These are phyloP conservation scores for Leptopilina myrica DNA, from an alignment of 2,888 invertebrate genomes.

Conservation along the genomic window DNA sequence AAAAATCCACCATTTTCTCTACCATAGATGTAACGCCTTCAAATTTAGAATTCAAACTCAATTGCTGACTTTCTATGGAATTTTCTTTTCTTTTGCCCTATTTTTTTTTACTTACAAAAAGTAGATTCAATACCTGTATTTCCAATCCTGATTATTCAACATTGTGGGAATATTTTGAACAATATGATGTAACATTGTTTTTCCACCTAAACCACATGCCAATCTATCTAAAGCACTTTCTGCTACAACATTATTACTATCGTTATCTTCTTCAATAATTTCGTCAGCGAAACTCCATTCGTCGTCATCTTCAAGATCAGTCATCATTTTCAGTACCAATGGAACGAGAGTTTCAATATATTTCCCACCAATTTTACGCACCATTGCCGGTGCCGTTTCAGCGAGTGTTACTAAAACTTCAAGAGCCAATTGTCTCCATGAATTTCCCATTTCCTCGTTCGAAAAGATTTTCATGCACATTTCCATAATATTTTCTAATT, in stretches of 20 bases:
- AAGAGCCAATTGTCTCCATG: conserved; percentile 92
- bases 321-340: conserved; percentile 94
- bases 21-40: conserved; percentile 71
- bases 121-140: conserved; percentile 79
- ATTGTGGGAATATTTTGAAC: conserved; percentile 91
- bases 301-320: conserved; percentile 94
- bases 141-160: conserved; percentile 90
- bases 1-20: conserved; percentile 60
- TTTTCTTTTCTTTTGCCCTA: neutral
- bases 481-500: conserved; percentile 90
- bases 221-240: conserved; percentile 97
- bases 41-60: conserved; percentile 54
- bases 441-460: conserved; percentile 82
- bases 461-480: conserved; percentile 88
- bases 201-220: conserved; percentile 97
- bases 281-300: conserved; percentile 93
- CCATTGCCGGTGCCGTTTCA: conserved; percentile 97
- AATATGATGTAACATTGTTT: conserved; percentile 93
- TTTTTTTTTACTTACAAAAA: neutral
- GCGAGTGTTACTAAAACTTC: conserved; percentile 92
- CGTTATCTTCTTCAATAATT: conserved; percentile 93
- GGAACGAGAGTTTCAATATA: conserved; percentile 90
- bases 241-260: conserved; percentile 96
- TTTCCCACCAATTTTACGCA: conserved; percentile 92
- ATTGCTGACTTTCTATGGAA: conserved; percentile 70